A percentile compares a stretch with the other conserved stretches of the same genome.
phyloP scores from a whole-genome alignment of 2,113 vertebrate genomes.

The Ibidorhyncha struthersii region DNA sequence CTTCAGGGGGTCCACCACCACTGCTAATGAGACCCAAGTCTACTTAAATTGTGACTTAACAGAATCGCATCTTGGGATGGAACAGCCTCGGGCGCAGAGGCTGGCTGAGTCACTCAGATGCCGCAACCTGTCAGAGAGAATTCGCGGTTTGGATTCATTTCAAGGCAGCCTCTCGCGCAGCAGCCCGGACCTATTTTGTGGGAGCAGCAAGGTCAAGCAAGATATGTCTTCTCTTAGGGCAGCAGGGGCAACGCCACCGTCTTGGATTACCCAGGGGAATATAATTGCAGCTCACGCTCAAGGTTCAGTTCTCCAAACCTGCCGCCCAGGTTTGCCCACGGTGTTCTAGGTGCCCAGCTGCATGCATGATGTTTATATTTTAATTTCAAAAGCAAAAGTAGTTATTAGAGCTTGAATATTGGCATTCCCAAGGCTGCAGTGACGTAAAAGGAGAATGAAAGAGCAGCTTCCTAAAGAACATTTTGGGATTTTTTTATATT shows the following conservation, averaged over 20 bases:
- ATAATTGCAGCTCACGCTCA: neutral
- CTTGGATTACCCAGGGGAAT: neutral
- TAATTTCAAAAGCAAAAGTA: neutral
- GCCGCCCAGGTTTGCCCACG: neutral
- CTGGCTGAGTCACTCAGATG: conserved; percentile 43
- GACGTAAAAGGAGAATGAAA: neutral
- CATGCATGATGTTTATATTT: neutral
- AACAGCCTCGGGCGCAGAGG: neutral
- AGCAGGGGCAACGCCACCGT: neutral
- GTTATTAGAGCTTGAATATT: neutral
- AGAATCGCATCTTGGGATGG: neutral
- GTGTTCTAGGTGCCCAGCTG: neutral
- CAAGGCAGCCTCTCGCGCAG: neutral
- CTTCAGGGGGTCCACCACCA: neutral
- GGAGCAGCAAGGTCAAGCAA: neutral
- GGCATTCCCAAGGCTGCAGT: neutral
- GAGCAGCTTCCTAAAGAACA: neutral
- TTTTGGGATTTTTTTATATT: neutral
- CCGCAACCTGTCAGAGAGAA: conserved; percentile 42
- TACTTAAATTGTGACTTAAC: conserved; percentile 31
- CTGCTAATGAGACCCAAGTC: neutral
- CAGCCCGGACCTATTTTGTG: neutral
- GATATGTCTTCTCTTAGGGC: neutral
- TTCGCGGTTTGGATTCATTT: neutral
- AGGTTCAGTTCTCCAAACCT: neutral